A percentile compares a stretch with the other conserved stretches of the same genome.
These are phyloP conservation scores for Boulengeromyrus knoepffleri DNA, from an alignment of 2,113 vertebrate genomes.

Conservation along the genomic window DNA sequence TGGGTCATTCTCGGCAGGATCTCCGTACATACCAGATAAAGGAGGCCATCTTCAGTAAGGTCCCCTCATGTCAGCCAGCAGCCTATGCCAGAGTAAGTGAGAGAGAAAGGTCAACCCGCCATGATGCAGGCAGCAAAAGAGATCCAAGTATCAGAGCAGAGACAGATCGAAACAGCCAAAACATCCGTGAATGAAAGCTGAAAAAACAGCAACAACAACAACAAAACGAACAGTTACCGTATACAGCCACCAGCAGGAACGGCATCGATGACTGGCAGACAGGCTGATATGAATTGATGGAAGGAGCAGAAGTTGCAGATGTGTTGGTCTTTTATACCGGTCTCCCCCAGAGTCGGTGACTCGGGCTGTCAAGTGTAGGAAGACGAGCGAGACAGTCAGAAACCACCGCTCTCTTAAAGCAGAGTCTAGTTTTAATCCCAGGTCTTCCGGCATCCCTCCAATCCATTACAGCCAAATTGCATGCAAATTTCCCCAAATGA, in stretches of 20 bases:
- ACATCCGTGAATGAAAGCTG: background rate
- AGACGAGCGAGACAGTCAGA: background rate
- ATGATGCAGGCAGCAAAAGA: background rate
- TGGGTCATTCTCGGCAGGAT: background rate
- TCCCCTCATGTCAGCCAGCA: background rate
- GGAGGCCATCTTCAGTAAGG: background rate
- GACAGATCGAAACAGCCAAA: background rate
- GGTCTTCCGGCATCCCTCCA: conserved; percentile 76
- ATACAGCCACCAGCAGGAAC: background rate
- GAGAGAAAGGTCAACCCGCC: background rate
- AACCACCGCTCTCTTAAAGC: conserved; percentile 62
- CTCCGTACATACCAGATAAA: background rate
- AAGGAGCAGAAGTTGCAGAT: background rate
- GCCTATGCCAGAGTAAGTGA: background rate
- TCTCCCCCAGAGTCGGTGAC: conserved; percentile 18
- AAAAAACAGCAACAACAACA: background rate
- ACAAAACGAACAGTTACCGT: background rate
- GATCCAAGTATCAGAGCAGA: background rate
- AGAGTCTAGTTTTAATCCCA: conserved; percentile 81
- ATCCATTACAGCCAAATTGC: conserved; percentile 95
- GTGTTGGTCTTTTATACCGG: background rate
- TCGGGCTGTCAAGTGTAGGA: background rate
- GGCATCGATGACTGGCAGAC: background rate
- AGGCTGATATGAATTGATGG: background rate
- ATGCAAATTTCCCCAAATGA: conserved; percentile 99